Percentiles rank a stretch among this genome's conserved stretches.
phyloP scores from a whole-genome alignment of 2,113 vertebrate genomes.

The Hippocampus barbouri region DNA sequence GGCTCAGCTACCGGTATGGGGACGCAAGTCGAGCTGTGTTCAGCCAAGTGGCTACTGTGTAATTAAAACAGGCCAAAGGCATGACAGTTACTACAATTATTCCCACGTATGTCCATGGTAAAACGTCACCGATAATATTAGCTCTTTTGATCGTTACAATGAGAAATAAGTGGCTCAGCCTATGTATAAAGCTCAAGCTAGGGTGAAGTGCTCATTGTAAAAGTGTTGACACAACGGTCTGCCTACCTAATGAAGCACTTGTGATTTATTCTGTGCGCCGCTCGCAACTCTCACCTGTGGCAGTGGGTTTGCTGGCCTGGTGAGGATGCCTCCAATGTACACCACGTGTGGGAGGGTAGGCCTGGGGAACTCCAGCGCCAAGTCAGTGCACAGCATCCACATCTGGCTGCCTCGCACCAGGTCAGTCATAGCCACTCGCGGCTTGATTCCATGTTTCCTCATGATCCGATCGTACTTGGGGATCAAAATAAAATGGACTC shows the following conservation, averaged over 20 bases:
- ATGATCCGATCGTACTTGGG: conserved; percentile 96
- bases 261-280: background rate
- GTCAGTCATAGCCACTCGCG: conserved; percentile 85
- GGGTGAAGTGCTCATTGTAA: background rate
- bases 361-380: conserved; percentile 94
- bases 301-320: conserved; percentile 84
- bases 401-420: conserved; percentile 90
- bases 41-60: background rate
- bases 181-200: background rate
- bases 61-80: too few relatives aligned
- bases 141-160: background rate
- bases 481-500: conserved; percentile 88
- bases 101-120: background rate
- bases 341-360: conserved; percentile 96
- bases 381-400: conserved; percentile 97
- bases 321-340: conserved; percentile 96
- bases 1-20: background rate
- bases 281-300: conserved; percentile 82
- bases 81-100: background rate
- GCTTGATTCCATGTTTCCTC: conserved; percentile 83
- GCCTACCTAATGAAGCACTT: too few relatives aligned
- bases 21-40: background rate
- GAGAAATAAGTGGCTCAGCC: background rate
- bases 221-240: background rate
- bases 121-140: background rate